phyloP scores from a whole-genome alignment of 2,888 invertebrate species.

The Nematopogon swammerdamellus region DNA sequence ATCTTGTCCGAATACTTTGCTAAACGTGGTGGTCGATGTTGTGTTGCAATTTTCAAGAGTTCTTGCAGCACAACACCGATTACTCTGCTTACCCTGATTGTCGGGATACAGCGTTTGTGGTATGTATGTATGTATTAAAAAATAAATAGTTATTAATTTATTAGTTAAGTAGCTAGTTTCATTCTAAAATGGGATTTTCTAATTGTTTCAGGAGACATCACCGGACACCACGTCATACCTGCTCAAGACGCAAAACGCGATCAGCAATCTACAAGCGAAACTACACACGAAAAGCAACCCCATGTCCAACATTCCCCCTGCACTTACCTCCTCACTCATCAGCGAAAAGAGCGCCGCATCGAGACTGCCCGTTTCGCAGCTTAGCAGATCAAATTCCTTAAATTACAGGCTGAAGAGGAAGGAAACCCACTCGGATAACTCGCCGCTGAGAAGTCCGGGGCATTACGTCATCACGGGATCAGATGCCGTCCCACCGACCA shows the following conservation, averaged over 20 bases:
- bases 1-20: too few species aligned
- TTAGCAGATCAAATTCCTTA: conserved; percentile 45
- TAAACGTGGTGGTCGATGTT: too few species aligned
- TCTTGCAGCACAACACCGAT: too few species aligned
- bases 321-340: conserved; percentile 37
- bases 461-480: conserved; percentile 49
- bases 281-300: conserved; percentile 36
- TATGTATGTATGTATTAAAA: too few species aligned
- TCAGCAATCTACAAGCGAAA: conserved; percentile 59
- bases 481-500: conserved; percentile 30
- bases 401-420: conserved; percentile 43
- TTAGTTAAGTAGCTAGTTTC: conserved; percentile 2
- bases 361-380: conserved; percentile 41
- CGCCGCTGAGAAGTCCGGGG: conserved; percentile 43
- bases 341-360: conserved; percentile 45
- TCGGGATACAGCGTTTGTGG: too few species aligned
- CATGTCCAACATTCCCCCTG: conserved; percentile 27
- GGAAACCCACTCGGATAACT: conserved; percentile 35
- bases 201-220: conserved; percentile 49
- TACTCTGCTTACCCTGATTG: too few species aligned
- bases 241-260: conserved; percentile 59
- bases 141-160: neutral
- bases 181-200: too few species aligned
- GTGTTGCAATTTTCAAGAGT: too few species aligned
- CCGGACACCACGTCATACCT: conserved; percentile 56